Evolutionary conservation across 2,888 invertebrate species (phyloP).

Genomic region (Ischnura elegans): DNA sequence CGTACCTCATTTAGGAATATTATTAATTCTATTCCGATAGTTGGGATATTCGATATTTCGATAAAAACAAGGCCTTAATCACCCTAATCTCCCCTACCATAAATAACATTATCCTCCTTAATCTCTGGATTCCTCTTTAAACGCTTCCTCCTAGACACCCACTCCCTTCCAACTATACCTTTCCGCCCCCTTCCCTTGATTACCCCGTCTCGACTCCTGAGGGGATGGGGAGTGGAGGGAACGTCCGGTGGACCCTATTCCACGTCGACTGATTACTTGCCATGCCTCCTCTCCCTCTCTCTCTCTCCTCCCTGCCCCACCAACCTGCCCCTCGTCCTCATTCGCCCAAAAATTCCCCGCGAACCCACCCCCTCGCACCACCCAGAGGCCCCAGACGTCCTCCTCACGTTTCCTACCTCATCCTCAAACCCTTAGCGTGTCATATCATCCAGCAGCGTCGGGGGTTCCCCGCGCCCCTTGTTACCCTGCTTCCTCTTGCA

Average conservation of each 20-base stretch:
- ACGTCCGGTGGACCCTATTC: not conserved
- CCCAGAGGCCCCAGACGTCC: not conserved
- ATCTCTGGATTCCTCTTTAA: not conserved
- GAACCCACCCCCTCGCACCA: not conserved
- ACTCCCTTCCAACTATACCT: not conserved
- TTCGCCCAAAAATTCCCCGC: not conserved
- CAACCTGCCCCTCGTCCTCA: not conserved
- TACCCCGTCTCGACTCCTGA: not conserved
- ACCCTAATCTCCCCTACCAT: not conserved
- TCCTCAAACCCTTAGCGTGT: not conserved
- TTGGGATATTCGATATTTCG: too few species aligned
- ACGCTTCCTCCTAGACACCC: not conserved
- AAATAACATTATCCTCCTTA: not conserved
- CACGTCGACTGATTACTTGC: constrained; percentile 24
- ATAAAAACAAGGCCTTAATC: too few species aligned
- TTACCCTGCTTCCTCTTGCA: not conserved
- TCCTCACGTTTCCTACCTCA: constrained; percentile 10
- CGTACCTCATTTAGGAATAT: too few species aligned
- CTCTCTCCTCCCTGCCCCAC: not conserved
- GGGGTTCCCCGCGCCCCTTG: not conserved
- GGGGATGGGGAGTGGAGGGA: not conserved
- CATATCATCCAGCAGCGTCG: not conserved
- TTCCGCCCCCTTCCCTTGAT: not conserved
- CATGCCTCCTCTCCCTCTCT: not conserved
- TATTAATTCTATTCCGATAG: too few species aligned